Base-by-base conservation (phyloP, 2,113 vertebrate species). In the Natator depressus region DNA sequence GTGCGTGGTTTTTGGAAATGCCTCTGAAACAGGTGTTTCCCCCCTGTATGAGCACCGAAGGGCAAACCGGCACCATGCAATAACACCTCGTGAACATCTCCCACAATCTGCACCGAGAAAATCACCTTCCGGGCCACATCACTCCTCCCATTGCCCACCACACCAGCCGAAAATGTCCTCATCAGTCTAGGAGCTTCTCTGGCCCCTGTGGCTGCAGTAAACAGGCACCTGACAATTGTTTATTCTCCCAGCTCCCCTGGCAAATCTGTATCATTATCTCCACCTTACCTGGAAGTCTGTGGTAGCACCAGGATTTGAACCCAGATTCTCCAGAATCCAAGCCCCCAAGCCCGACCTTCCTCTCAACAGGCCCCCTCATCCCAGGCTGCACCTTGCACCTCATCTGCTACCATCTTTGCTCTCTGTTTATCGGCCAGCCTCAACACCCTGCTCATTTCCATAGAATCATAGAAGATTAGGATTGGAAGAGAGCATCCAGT, bases 1-100 rank as follows among this genome's bases (percentile, higher is more conserved):
- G 6, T 46, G 38, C 6, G 22, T 24, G 38, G 38, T 42, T 24
- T 46, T 13, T 25, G 72, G 72, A 46, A 76, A 46, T 27, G 22
- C 38, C 42, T 76, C 72, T 46, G 38, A 46, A 69, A 25, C 10
- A 24, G 69, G 72, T 22, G 1, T 76, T 24, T 24, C 19, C 42
- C 20, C 5, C 38, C 38, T 4, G 1, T 24, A 2, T 38, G 38
- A 24, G 69, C 38, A 8, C n/a, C 10, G 3, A 3, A 24, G 72
- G 38, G 20, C 22, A 25, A 46, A 25, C 38, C 3, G 22, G 22
- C 5, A 2, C 38, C 3, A 3, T 22, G 72, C 35, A 69, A 14
- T 69, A n/a, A 69, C n/a, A 8, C 35, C 17, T 19, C 9, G 65
- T 8, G 20, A 42, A 42, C n/a, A 22, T 6, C 12, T 16, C 65